Evolutionary conservation across 2,113 vertebrate species (phyloP).

Genomic region (Otus sunia): DNA sequence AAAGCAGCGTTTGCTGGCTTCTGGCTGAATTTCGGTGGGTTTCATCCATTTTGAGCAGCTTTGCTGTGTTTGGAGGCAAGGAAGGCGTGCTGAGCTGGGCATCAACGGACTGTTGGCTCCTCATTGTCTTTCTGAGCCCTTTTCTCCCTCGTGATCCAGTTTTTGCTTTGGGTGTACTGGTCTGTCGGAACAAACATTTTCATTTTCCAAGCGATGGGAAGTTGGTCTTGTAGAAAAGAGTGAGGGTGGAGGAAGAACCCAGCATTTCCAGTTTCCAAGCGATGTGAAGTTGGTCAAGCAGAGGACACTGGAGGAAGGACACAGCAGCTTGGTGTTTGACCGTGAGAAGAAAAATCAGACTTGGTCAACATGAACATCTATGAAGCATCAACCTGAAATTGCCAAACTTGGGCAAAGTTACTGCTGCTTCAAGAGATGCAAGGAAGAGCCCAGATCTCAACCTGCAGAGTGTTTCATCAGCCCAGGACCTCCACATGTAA

Average conservation of each 20-base stretch:
- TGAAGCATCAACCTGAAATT: neutral
- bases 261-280: neutral
- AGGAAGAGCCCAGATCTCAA: neutral
- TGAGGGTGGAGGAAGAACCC: neutral
- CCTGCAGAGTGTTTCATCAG: neutral
- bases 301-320: neutral
- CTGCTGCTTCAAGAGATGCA: neutral
- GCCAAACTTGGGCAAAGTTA: fast-evolving
- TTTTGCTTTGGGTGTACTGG: neutral
- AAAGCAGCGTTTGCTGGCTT: neutral
- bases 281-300: fast-evolving
- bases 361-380: neutral
- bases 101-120: neutral
- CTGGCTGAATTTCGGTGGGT: neutral
- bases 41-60: neutral
- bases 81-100: fast-evolving
- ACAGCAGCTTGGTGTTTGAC: neutral
- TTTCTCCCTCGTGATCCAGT: neutral
- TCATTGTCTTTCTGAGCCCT: neutral
- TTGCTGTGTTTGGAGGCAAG: neutral
- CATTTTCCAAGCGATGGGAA: neutral
- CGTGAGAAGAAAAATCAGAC: neutral
- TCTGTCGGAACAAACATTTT: neutral
- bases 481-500: neutral
- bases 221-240: neutral